Evolutionary conservation across 2,113 vertebrate genomes (phyloP), one percentile per base, ranked within the genome.

Genomic region (Muntiacus reevesi): DNA sequence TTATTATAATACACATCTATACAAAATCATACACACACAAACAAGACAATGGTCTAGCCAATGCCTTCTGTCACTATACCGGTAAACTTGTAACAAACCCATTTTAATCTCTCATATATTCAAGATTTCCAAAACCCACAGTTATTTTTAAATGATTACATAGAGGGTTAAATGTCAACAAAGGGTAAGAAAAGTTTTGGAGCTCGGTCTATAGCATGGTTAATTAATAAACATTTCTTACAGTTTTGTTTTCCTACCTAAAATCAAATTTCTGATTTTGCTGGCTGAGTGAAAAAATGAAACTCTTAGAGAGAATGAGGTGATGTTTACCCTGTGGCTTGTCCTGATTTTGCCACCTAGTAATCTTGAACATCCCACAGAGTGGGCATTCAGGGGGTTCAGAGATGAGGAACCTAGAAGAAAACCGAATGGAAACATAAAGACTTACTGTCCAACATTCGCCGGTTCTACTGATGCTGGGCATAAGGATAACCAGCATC

Each of bases 231-330:
- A 14, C 7, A 60, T 50, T 96, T 43, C 16, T 17, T 88, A 43
- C 2, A 33, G 19, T 23, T 21, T 60, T 55, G 6, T 30, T 71
- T 21, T 50, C 15, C 13, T 40, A 64, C 89, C 84, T 33, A 62
- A n/a, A 78, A 74, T 93, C 14, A 45, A n/a, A 87, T 94, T 95
- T 95, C 40, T 62, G 71, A 82, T 30, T 67, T 23, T 54, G 16
- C 19, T 54, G 71, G 47, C n/a, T 79, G 7, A 74, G 28, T 88
- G 30, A 64, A 57, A 55, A 95, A 90, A 62, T 23, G 43, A 97
- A 67, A 71, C 23, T 30, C 25, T 89, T 15, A 57, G 40, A 52
- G 15, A 84, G 16, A 93, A 93, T 59, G 55, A 62, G 33, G 14
- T 54, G 10, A 27, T 92, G 23, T 89, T 84, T 21, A 55, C 5